Evolutionary conservation across 1,140 invertebrate species (phyloP).

Genomic region (Cryptotermes secundus): DNA sequence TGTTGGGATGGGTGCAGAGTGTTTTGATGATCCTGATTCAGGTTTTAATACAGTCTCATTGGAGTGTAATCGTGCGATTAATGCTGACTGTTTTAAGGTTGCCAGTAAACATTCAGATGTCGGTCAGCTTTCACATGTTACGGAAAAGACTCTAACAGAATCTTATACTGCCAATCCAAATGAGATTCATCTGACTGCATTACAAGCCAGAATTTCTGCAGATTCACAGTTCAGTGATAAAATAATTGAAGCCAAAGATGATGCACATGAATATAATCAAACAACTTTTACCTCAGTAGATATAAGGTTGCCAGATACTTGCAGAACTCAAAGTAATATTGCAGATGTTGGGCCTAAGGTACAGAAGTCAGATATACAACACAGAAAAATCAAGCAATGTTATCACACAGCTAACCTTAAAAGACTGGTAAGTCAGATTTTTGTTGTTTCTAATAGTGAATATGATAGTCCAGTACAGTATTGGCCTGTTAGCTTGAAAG

Average conservation of each 20-base stretch:
- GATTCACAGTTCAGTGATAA: not conserved
- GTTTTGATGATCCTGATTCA: not conserved
- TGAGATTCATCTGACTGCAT: not conserved
- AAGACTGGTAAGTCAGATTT: conserved; percentile 24
- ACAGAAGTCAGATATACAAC: not conserved
- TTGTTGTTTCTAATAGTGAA: not conserved
- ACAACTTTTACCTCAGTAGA: not conserved
- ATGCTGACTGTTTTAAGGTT: not conserved
- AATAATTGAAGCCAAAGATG: conserved; percentile 27
- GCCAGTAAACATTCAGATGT: not conserved
- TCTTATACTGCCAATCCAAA: not conserved
- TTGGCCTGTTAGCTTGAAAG: no score
- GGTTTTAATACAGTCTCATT: not conserved
- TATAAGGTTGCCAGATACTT: not conserved
- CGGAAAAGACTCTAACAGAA: not conserved
- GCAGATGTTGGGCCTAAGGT: no score
- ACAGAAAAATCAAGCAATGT: not conserved
- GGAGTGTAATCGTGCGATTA: not conserved
- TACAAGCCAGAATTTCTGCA: not conserved
- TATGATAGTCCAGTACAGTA: no score
- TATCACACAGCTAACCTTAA: not conserved
- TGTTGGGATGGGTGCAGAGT: no score
- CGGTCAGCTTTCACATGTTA: not conserved
- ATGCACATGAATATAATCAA: conserved; percentile 1
- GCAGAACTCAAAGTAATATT: not conserved